Conservation (phyloP, 64 coral and sea anemone genomes). For the Montipora capricornis region DNA sequence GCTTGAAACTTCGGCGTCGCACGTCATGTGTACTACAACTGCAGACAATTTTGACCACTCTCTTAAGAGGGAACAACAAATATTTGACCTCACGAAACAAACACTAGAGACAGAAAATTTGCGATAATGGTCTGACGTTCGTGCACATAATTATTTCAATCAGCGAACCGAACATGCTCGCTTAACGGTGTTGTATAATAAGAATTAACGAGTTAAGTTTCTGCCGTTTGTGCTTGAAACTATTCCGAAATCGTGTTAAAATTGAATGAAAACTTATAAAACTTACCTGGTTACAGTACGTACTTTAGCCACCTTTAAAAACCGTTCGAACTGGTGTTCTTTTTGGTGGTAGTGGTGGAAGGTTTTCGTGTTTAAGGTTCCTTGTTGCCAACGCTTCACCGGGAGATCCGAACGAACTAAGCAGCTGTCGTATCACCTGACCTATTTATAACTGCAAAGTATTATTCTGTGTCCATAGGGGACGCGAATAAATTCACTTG, state of each 20-base stretch:
- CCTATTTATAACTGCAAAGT: not conserved
- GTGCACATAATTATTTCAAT: not conserved
- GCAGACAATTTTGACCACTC: not conserved
- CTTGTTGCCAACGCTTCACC: not conserved
- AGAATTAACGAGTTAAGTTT: not conserved
- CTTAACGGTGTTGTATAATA: not conserved
- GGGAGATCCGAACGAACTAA: not conserved
- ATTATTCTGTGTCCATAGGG: not conserved
- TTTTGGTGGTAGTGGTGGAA: not conserved
- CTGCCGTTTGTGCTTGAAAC: not conserved
- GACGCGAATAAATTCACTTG: slow-evolving; percentile 17
- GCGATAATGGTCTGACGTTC: not conserved
- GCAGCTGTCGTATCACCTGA: slow-evolving; percentile 42
- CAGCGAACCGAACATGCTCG: not conserved
- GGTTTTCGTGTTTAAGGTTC: not conserved
- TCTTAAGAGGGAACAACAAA: slow-evolving; percentile 34
- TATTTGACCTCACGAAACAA: slow-evolving; percentile 32
- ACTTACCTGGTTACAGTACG: not conserved
- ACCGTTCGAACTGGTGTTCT: not conserved
- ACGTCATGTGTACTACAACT: not conserved
- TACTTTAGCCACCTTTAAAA: not conserved
- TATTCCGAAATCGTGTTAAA: not conserved
- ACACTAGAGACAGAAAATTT: not conserved
- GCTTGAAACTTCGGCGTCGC: not conserved
- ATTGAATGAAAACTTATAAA: not conserved